Conservation (phyloP, 2,113 vertebrate genomes). For the Odontophorus gujanensis region DNA sequence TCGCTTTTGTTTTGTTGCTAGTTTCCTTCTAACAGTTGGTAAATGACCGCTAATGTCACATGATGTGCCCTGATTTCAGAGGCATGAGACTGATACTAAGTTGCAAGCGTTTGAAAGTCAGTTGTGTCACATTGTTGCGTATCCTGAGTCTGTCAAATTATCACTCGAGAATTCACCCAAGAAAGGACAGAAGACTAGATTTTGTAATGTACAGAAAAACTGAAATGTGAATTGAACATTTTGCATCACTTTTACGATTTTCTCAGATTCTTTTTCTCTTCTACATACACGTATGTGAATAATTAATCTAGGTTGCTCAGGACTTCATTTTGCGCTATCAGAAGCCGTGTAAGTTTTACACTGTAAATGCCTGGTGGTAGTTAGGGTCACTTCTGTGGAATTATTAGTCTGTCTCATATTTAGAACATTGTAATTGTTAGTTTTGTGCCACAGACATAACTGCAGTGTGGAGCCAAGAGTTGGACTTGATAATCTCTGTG, state of each 20-base stretch:
- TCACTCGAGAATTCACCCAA: neutral
- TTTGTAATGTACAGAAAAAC: neutral
- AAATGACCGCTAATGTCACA: neutral
- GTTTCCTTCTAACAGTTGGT: neutral
- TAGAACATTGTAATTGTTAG: neutral
- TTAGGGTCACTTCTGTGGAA: neutral
- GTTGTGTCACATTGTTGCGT: neutral
- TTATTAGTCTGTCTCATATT: neutral
- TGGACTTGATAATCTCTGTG: too few relatives aligned
- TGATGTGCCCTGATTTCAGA: neutral
- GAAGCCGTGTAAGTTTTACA: neutral
- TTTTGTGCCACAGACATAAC: neutral
- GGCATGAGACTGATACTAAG: neutral
- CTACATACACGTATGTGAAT: neutral
- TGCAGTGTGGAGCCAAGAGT: neutral
- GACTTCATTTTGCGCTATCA: neutral
- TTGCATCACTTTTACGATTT: neutral
- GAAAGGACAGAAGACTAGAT: neutral
- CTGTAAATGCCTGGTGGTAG: neutral
- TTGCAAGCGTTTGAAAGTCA: neutral
- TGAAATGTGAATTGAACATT: neutral
- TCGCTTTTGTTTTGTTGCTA: accelerated
- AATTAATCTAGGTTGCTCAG: neutral
- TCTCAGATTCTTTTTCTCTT: neutral
- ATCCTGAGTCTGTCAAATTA: neutral